Conservation (phyloP, 2,113 vertebrate species). For the Ancistrus triradiatus region DNA sequence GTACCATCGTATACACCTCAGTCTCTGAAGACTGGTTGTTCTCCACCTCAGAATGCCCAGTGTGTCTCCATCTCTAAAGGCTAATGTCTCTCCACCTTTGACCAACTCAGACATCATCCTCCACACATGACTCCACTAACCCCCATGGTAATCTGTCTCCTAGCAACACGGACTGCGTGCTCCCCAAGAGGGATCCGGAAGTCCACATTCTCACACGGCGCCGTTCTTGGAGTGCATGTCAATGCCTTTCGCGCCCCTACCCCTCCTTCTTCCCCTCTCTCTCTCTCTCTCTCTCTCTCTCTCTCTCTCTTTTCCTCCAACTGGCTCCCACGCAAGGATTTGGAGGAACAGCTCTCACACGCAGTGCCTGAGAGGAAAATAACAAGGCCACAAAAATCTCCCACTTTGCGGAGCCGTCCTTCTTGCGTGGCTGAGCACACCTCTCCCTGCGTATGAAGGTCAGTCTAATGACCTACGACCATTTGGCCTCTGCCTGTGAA, state of each 20-base stretch:
- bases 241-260: conserved; percentile 48
- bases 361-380: conserved; percentile 57
- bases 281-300: conserved; percentile 26
- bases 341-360: conserved; percentile 60
- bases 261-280: conserved; percentile 16
- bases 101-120: conserved; percentile 63
- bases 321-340: conserved; percentile 62
- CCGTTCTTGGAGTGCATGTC: conserved; percentile 73
- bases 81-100: conserved; percentile 54
- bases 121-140: conserved; percentile 65
- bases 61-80: conserved; percentile 17
- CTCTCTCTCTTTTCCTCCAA: conserved; percentile 52
- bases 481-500: conserved; percentile 14
- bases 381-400: conserved; percentile 57
- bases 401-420: conserved; percentile 38
- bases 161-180: conserved; percentile 68
- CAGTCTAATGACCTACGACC: conserved; percentile 36
- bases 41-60: background rate
- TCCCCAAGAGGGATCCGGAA: conserved; percentile 72
- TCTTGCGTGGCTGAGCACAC: conserved; percentile 22
- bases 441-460: conserved; percentile 25
- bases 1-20: background rate
- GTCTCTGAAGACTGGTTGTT: background rate
- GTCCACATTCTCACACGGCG: conserved; percentile 68
- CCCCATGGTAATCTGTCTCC: conserved; percentile 64